phyloP scores from a whole-genome alignment of 2,797 vertebrate genomes.

The Hoplostethus atlanticus region DNA sequence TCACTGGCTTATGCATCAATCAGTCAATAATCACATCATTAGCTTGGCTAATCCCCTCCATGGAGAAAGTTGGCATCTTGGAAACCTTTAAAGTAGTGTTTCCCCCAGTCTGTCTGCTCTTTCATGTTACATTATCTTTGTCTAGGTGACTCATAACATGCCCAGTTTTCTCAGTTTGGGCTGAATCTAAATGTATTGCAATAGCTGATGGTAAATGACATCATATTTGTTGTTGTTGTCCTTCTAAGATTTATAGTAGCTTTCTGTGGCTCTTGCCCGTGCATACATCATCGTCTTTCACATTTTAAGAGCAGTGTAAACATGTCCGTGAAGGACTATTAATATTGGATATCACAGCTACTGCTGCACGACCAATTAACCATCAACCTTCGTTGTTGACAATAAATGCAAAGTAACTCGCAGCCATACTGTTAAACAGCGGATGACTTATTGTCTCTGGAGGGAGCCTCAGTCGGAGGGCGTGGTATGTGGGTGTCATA shows the following conservation, averaged over 20 bases:
- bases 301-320: background rate
- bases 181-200: no score
- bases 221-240: background rate
- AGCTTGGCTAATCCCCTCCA: slow-evolving; percentile 21
- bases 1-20: slow-evolving; percentile 39
- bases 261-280: no score
- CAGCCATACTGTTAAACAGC: background rate
- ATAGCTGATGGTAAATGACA: background rate
- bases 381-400: background rate
- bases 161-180: no score
- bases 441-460: slow-evolving; percentile 27
- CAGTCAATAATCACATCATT: slow-evolving; percentile 55
- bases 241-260: no score
- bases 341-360: background rate
- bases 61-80: slow-evolving; percentile 3
- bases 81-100: background rate
- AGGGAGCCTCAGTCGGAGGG: slow-evolving; percentile 6
- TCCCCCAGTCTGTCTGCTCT: background rate
- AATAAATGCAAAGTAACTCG: background rate
- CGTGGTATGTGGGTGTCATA: slow-evolving; percentile 20
- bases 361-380: background rate
- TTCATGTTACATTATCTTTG: no score
- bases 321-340: background rate
- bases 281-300: background rate
- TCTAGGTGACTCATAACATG: no score